Percentiles rank a stretch among this genome's conserved stretches.
Evolutionary conservation across 2,888 invertebrate genomes (phyloP).

Genomic region (Amblyjoppa proteus): DNA sequence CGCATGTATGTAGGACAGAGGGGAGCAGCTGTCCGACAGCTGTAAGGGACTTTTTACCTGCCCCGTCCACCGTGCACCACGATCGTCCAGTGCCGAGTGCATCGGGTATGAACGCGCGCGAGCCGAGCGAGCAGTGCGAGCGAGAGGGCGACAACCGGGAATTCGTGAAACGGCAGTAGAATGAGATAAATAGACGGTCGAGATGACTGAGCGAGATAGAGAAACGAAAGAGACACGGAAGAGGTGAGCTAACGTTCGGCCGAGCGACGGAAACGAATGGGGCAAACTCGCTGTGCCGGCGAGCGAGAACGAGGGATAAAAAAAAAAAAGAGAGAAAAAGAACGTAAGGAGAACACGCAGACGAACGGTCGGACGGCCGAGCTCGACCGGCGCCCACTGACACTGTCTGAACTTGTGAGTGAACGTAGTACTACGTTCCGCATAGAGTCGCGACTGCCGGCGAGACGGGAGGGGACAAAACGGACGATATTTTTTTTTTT

Average conservation of each 20-base stretch:
- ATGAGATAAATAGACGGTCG: conserved; percentile 21
- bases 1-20: conserved; percentile 84
- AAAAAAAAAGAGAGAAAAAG: conserved; percentile 6
- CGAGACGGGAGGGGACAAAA: neutral
- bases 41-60: conserved; percentile 85
- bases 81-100: conserved; percentile 74
- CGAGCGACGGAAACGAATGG: conserved; percentile 42
- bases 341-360: conserved; percentile 31
- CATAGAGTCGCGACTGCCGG: neutral
- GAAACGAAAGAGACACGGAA: conserved; percentile 45
- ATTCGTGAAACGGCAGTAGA: conserved; percentile 33
- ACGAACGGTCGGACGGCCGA: conserved; percentile 46
- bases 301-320: conserved; percentile 34
- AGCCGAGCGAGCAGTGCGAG: conserved; percentile 49
- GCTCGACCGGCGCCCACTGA: conserved; percentile 44
- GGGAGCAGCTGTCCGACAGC: conserved; percentile 85
- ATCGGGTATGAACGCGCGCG: conserved; percentile 63
- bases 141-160: conserved; percentile 37
- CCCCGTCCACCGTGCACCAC: conserved; percentile 77
- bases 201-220: conserved; percentile 58
- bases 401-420: conserved; percentile 14
- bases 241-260: conserved; percentile 22
- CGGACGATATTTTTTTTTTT: too few species aligned
- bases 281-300: neutral
- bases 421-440: conserved; percentile 20